Evolutionary conservation across 2,797 vertebrate species (phyloP).

Genomic region (Odontamblyopus lacepedii): DNA sequence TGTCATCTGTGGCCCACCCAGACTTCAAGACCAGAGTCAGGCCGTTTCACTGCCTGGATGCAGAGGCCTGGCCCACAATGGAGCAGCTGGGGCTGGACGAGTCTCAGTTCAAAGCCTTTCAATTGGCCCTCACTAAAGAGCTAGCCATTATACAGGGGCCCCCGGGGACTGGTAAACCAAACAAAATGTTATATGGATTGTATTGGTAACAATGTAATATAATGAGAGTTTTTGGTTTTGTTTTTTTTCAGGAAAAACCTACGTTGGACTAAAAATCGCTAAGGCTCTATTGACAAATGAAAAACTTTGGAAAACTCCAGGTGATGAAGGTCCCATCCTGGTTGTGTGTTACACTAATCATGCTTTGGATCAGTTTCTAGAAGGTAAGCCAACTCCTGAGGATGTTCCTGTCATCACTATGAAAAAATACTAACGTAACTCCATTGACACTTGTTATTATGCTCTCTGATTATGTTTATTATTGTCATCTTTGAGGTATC

Average conservation of each 20-base stretch:
- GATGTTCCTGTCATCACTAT: not conserved
- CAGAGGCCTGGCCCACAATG: constrained; percentile 81
- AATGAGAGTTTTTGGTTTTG: no score
- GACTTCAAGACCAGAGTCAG: constrained; percentile 11
- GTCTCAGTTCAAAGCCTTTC: constrained; percentile 87
- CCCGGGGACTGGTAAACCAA: constrained; percentile 82
- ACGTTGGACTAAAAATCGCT: constrained; percentile 91
- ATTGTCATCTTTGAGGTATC: constrained; percentile 77
- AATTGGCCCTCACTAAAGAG: constrained; percentile 89
- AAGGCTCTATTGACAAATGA: constrained; percentile 84
- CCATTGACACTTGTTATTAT: not conserved
- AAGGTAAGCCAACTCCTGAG: constrained; percentile 77
- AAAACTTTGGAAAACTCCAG: constrained; percentile 58
- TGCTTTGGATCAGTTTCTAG: constrained; percentile 95
- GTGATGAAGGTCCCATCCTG: constrained; percentile 77
- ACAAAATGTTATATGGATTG: not conserved
- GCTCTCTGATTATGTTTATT: not conserved
- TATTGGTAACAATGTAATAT: not conserved
- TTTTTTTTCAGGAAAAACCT: constrained; percentile 86
- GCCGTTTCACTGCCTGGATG: constrained; percentile 72
- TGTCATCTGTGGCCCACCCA: constrained; percentile 64
- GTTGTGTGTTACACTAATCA: constrained; percentile 97
- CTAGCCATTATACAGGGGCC: constrained; percentile 94
- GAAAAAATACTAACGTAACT: not conserved
- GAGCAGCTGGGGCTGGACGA: constrained; percentile 85